Conservation (phyloP, 2,113 vertebrate genomes). For the Cyprinodon brontotheroides region DNA sequence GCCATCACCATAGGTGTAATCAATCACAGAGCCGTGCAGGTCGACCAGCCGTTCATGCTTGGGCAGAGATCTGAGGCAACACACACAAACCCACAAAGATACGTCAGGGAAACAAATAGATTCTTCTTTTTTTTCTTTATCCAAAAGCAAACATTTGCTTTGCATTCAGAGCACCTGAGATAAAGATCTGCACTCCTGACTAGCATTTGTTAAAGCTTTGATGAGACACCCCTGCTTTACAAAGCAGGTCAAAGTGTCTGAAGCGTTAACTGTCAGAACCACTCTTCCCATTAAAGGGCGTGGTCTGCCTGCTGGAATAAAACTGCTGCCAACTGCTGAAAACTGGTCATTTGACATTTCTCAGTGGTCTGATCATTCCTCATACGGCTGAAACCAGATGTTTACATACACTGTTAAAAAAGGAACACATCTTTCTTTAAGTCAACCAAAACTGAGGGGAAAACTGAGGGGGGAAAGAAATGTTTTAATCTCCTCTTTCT, state of each 20-base stretch:
- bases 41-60: constrained; percentile 93
- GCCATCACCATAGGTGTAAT: constrained; percentile 90
- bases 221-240: neutral
- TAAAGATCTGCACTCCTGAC: constrained; percentile 1
- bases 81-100: neutral
- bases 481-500: too few relatives aligned
- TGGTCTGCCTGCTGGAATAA: neutral
- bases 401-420: neutral
- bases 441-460: neutral
- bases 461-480: too few relatives aligned
- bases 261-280: constrained; percentile 8
- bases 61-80: constrained; percentile 85
- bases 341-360: neutral
- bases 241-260: neutral
- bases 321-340: neutral
- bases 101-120: neutral
- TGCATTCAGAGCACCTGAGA: neutral
- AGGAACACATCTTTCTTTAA: too few relatives aligned
- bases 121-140: neutral
- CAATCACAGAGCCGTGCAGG: constrained; percentile 96
- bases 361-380: neutral
- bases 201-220: neutral
- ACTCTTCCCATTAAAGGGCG: neutral
- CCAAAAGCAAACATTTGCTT: neutral
- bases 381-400: neutral